A percentile compares a stretch with the other conserved stretches of the same genome.
Conservation (phyloP, 2,888 invertebrate species). For the Odontocolon sp. region DNA sequence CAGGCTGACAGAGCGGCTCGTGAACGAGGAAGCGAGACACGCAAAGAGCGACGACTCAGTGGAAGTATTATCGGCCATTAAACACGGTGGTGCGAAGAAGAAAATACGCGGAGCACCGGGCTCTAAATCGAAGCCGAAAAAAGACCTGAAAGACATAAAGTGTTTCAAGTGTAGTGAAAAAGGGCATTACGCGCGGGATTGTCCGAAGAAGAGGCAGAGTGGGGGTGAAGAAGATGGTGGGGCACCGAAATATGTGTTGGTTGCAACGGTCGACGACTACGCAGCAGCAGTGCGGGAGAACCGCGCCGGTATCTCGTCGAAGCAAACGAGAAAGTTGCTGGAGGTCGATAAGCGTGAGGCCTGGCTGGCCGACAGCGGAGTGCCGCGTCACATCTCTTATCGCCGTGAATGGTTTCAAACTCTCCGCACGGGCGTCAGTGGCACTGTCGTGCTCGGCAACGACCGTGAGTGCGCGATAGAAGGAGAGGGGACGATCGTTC, state of each 20-base stretch:
- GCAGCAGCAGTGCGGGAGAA: not conserved
- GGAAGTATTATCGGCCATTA: not conserved
- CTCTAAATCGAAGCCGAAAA: not conserved
- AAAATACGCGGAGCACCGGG: not conserved
- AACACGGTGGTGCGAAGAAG: conserved; percentile 15
- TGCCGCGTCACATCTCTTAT: not conserved
- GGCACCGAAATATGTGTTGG: not conserved
- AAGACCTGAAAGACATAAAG: conserved; percentile 16
- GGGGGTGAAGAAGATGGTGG: not conserved
- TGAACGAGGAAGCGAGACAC: not conserved
- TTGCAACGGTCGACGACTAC: conserved; percentile 8
- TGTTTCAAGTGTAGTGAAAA: conserved; percentile 27
- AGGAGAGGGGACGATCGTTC: not conserved
- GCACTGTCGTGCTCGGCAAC: conserved; percentile 27
- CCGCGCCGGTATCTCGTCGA: conserved; percentile 5
- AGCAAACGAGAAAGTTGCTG: conserved; percentile 10
- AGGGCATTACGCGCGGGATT: conserved; percentile 36
- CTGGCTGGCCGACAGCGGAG: conserved; percentile 27
- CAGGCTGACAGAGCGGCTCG: conserved; percentile 5
- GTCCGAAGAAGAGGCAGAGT: not conserved
- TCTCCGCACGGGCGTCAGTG: conserved; percentile 17
- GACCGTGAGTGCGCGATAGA: conserved; percentile 10
- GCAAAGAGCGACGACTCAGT: not conserved
- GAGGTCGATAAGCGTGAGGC: conserved; percentile 9
- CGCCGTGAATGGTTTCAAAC: conserved; percentile 20